Conservation (phyloP, 2,888 invertebrate species). For the Aphidoletes aphidimyza region DNA sequence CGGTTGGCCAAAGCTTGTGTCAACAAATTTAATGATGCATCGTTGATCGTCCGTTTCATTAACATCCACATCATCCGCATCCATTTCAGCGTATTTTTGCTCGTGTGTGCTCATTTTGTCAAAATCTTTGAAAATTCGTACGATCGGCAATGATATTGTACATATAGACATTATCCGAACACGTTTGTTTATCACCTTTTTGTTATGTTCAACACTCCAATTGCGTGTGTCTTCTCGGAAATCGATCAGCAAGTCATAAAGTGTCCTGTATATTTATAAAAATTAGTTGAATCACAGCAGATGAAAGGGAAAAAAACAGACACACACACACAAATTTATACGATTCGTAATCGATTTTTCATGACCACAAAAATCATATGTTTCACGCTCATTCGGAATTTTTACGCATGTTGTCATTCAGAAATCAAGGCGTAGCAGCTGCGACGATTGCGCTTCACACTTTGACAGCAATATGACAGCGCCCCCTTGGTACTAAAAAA, state of each 20-base stretch:
- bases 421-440: too few relatives aligned
- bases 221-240: neutral
- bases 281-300: constrained; percentile 7
- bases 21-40: constrained; percentile 39
- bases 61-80: constrained; percentile 29
- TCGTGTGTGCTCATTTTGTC: constrained; percentile 68
- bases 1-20: neutral
- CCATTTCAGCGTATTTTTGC: constrained; percentile 64
- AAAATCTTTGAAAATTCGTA: constrained; percentile 66
- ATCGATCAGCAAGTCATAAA: neutral
- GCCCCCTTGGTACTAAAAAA: too few relatives aligned
- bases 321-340: neutral
- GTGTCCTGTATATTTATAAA: neutral
- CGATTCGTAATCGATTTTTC: neutral
- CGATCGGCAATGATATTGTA: constrained; percentile 62
- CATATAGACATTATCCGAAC: constrained; percentile 63
- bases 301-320: neutral
- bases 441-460: too few relatives aligned
- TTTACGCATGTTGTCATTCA: neutral
- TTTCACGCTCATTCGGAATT: too few relatives aligned
- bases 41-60: constrained; percentile 54
- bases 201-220: constrained; percentile 24
- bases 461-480: too few relatives aligned
- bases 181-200: constrained; percentile 42
- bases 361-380: too few relatives aligned